A percentile compares a stretch with the other conserved stretches of the same genome.
phyloP scores from a whole-genome alignment of 1,140 invertebrate genomes.

The Ephestia elutella region DNA sequence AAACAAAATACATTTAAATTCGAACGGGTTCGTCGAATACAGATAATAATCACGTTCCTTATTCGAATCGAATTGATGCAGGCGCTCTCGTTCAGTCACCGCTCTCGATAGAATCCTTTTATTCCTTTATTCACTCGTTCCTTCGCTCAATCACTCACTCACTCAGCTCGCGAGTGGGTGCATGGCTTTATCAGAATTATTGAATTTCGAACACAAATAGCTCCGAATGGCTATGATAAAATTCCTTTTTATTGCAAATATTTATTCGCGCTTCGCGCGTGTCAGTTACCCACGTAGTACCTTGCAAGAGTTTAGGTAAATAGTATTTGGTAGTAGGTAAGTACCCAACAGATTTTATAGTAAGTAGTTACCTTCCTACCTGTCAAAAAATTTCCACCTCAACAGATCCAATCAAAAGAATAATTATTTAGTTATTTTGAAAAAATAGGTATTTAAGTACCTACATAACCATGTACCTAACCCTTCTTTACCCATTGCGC shows the following conservation, averaged over 20 bases:
- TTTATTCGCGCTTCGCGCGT: constrained; percentile 15
- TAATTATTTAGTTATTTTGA: too few relatives aligned
- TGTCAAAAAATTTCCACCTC: too few relatives aligned
- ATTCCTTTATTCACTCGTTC: constrained; percentile 32
- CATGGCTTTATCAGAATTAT: constrained; percentile 47
- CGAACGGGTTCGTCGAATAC: constrained; percentile 22
- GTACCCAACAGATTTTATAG: too few relatives aligned
- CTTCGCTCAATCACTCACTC: constrained; percentile 42
- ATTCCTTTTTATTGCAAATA: constrained; percentile 36
- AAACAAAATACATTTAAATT: constrained; percentile 11
- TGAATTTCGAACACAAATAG: constrained; percentile 37
- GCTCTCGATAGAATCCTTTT: constrained; percentile 25
- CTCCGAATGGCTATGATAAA: constrained; percentile 24
- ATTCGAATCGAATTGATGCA: constrained; percentile 23
- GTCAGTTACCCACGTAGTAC: neutral
- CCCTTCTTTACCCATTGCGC: too few relatives aligned
- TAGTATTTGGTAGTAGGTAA: too few relatives aligned
- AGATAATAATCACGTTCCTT: constrained; percentile 33
- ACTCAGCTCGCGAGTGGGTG: constrained; percentile 32
- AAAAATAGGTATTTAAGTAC: too few relatives aligned
- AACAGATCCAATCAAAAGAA: too few relatives aligned
- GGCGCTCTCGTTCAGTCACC: constrained; percentile 22
- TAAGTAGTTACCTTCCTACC: too few relatives aligned
- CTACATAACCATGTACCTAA: too few relatives aligned
- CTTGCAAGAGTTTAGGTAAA: too few relatives aligned